Evolutionary conservation across 2,888 invertebrate species (phyloP).

Genomic region (Melanostoma mellinum): DNA sequence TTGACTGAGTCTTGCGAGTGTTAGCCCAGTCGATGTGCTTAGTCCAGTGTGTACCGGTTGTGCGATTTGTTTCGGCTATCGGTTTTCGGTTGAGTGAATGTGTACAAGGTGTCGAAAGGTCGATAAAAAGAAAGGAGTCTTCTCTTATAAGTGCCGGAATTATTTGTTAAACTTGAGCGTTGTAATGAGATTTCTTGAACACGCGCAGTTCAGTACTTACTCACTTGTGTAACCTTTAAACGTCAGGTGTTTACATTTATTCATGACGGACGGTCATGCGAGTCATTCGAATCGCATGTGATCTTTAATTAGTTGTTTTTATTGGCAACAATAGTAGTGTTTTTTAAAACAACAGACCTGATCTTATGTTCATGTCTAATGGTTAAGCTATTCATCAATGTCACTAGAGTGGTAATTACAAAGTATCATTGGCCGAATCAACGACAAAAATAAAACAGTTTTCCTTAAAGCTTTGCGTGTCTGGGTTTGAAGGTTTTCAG

Average conservation of each 20-base stretch:
- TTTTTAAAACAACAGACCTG: background rate
- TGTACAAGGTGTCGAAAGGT: background rate
- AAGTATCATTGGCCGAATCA: background rate
- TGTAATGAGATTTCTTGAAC: conserved; percentile 8
- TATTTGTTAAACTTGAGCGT: conserved; percentile 40
- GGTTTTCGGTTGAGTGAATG: conserved; percentile 4
- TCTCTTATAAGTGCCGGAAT: conserved; percentile 19
- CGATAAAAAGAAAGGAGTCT: background rate
- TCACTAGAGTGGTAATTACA: conserved; percentile 11
- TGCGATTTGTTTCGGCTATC: background rate
- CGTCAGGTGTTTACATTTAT: conserved; percentile 37
- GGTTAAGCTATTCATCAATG: conserved; percentile 28
- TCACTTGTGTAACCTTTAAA: conserved; percentile 40
- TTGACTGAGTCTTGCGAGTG: conserved; percentile 34
- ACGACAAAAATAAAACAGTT: background rate
- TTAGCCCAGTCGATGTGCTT: conserved; percentile 29
- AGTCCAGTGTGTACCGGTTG: conserved; percentile 21
- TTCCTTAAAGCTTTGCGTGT: too few relatives aligned
- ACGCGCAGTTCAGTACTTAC: background rate
- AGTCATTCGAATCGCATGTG: conserved; percentile 30
- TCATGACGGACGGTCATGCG: conserved; percentile 16
- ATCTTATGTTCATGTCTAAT: conserved; percentile 9
- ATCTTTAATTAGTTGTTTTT: conserved; percentile 21
- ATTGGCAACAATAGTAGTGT: background rate
- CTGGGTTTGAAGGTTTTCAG: too few relatives aligned